phyloP scores from a whole-genome alignment of 2,113 vertebrate genomes.

The Carassius auratus region DNA sequence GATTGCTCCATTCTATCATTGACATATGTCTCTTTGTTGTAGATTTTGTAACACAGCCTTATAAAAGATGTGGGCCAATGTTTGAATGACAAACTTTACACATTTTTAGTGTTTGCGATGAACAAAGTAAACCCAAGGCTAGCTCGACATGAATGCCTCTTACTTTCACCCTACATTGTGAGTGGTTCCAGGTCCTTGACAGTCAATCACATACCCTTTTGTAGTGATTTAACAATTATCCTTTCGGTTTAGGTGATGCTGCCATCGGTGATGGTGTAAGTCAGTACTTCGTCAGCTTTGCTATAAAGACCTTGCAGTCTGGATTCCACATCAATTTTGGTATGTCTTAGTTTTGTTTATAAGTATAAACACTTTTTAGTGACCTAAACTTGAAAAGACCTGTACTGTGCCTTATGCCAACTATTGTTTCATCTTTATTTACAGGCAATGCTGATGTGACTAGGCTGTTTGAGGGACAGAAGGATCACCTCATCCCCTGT shows the following conservation, averaged over 20 bases:
- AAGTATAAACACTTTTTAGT: not conserved
- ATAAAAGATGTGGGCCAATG: not conserved
- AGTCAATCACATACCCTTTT: not conserved
- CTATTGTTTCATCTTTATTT: not conserved
- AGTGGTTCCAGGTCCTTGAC: not conserved
- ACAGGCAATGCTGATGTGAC: not conserved
- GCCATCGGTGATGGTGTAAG: not conserved
- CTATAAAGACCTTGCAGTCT: not conserved
- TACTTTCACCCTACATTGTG: not conserved
- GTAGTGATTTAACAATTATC: not conserved
- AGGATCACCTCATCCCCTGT: no score
- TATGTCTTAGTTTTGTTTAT: not conserved
- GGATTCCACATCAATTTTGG: not conserved
- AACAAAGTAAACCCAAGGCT: not conserved
- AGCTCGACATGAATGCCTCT: not conserved
- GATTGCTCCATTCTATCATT: not conserved
- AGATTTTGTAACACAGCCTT: not conserved
- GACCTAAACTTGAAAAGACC: not conserved
- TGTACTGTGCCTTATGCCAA: not conserved
- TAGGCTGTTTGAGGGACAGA: not conserved
- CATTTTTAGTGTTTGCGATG: not conserved
- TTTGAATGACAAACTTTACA: not conserved
- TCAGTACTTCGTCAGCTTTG: not conserved
- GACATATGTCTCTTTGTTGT: not conserved
- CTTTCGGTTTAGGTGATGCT: not conserved